Base-by-base conservation (phyloP, 2,113 vertebrate species). In the Orycteropus afer region DNA sequence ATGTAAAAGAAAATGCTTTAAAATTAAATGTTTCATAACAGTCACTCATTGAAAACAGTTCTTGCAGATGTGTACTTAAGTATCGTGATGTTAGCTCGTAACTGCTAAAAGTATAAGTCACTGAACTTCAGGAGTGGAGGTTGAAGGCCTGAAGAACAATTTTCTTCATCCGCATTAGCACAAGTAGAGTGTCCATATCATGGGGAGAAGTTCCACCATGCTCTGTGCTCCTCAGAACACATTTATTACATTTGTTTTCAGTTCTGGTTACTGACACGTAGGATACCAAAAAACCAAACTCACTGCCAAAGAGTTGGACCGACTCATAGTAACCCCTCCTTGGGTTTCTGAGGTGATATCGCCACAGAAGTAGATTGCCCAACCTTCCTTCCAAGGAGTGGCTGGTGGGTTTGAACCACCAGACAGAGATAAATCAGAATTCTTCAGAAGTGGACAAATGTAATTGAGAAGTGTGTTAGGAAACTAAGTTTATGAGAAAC, bases 1-100 rank as follows among this genome's bases (percentile, higher is more conserved):
- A 95, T 97, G 96, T 81, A 87, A 95, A 90, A 97, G 83, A 96
- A 96, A 96, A 95, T 89, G 42, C 53, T 94, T 94, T 86, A 67
- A 95, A 94, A 95, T 94, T 51, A 91, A 95, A 93, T 84, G 55
- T 96, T 97, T 96, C 91, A 40, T 96, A 94, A 94, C 37, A 85
- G 71, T 40, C 61, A 45, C 59, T 96, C 96, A 96, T 59, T 94
- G 89, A 90, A 95, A 96, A 94, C 76, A 91, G 83, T 77, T 27
- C 89, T 45, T 47, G 89, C 86, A 95, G 83, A 95, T 65, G 53
- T 67, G 34, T 47, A 53, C 29, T 3, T n/a, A 23, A 85, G 47
- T 49, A 82, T 77, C 47, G 37, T 4, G 34, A 78, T 7, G 10
- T 69, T 93, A 37, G n/a, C 40, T 92, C 17, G 6, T 74, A 86